Conservation (phyloP, 2,113 vertebrate genomes). For the Cervus canadensis region DNA sequence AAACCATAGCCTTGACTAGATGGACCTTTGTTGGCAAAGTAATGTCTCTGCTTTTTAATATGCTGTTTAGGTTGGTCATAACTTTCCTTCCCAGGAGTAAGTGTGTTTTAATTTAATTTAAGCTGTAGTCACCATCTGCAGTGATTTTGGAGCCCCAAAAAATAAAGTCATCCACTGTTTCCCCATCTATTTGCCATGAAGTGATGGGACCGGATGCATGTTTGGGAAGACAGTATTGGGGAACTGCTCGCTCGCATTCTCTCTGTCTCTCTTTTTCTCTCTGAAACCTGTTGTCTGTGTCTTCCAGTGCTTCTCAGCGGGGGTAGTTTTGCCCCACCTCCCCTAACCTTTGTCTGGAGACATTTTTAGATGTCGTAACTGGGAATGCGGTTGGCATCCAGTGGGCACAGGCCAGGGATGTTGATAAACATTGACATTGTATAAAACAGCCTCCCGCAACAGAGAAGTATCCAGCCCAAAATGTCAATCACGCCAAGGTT, state of each 20-base stretch:
- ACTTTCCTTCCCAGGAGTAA: background rate
- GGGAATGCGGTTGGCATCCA: background rate
- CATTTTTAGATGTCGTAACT: background rate
- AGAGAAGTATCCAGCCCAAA: background rate
- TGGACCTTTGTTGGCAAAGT: background rate
- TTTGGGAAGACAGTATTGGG: background rate
- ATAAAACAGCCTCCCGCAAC: background rate
- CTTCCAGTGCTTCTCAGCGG: background rate
- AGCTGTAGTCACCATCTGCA: background rate
- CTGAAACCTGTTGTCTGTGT: background rate
- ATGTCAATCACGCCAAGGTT: background rate
- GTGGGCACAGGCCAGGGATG: background rate
- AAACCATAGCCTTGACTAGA: background rate
- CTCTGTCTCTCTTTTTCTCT: background rate
- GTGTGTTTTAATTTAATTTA: background rate
- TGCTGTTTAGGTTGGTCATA: background rate
- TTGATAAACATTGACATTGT: background rate
- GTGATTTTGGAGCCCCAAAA: background rate
- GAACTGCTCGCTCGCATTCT: background rate
- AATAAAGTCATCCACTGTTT: background rate
- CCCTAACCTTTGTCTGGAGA: background rate
- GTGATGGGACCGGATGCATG: background rate
- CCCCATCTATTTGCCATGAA: background rate
- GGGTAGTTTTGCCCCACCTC: background rate
- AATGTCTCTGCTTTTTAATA: background rate